phyloP scores from a whole-genome alignment of 2,888 invertebrate genomes.

The Herminia tarsipennalis region DNA sequence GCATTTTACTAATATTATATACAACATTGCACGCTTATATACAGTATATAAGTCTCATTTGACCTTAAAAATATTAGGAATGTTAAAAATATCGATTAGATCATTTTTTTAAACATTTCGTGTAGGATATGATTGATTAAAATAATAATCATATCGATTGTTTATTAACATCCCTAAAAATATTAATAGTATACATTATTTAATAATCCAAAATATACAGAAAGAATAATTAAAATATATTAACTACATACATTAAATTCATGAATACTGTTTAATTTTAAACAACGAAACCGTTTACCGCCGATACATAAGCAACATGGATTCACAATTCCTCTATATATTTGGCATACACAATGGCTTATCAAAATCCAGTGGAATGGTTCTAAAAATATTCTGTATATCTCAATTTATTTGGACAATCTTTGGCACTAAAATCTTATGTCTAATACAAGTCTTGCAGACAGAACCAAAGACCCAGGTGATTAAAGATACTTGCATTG shows the following conservation, averaged over 20 bases:
- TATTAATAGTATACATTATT: too few relatives aligned
- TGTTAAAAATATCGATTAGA: too few relatives aligned
- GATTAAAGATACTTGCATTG: constrained; percentile 52
- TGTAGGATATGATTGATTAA: too few relatives aligned
- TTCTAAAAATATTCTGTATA: constrained; percentile 68
- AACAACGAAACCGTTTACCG: constrained; percentile 38
- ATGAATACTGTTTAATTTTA: constrained; percentile 59
- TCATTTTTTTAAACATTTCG: too few relatives aligned
- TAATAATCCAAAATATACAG: constrained; percentile 61
- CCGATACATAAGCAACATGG: constrained; percentile 38
- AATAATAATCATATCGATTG: too few relatives aligned
- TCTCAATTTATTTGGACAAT: constrained; percentile 79
- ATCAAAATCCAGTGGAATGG: constrained; percentile 73
- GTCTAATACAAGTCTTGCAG: constrained; percentile 67
- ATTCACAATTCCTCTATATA: constrained; percentile 51
- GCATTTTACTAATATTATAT: constrained; percentile 70
- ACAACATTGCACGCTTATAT: constrained; percentile 66
- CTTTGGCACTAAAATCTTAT: constrained; percentile 83
- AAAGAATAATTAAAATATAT: constrained; percentile 45
- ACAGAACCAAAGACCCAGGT: constrained; percentile 67
- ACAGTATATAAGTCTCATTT: constrained; percentile 57
- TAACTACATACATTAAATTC: constrained; percentile 39
- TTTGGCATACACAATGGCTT: constrained; percentile 80
- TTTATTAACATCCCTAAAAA: too few relatives aligned
- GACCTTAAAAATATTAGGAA: constrained; percentile 38